Evolutionary conservation across 1,140 invertebrate species (phyloP), one percentile per base, ranked within the genome.

Genomic region (Drosophila athabasca): DNA sequence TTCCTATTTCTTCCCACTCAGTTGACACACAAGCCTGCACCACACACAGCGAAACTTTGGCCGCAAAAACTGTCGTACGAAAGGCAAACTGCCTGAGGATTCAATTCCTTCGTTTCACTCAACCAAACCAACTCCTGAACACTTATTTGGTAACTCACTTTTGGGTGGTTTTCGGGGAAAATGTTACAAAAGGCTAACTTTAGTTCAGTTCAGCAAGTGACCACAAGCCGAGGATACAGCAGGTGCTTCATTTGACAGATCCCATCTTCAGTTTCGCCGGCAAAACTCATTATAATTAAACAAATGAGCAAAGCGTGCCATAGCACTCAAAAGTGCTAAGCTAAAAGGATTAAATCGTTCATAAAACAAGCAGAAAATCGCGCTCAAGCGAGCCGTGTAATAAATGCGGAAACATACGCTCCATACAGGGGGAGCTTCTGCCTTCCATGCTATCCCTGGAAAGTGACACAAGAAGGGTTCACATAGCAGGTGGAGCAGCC

Each of bases 341-440:
- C 73, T 70, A 85, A 84, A 84, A 76, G 60, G 72, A 79, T 85
- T 84, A 85, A 84, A 62, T 60, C 76, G 69, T 72, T 80, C 60
- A 67, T 59, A 45, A 72, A 76, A 85, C 72, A 84, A 85, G 81
- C 76, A 78, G 79, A 68, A 82, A 82, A 68, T 72, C 60, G 60
- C 1, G 8, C 0, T 2, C 29, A 31, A 68, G 62, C 31, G 7
- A 31, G 52, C 50, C 46, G 55, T 67, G 67, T 84, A 80, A 84
- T 76, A 65, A 81, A 67, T 80, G 81, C 58, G 62, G 35, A 53
- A 62, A 53, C 82, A 84, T 77, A 81, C 61, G 80, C 59, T 54
- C 45, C 60, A 50, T 43, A 62, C 80, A 84, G 72, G 66, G 80
- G 77, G 46, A 53, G 61, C 62, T 52, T 46, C 71, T 17, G 26